Conservation (phyloP, 2,113 vertebrate species). For the Amblyornis subalaris region DNA sequence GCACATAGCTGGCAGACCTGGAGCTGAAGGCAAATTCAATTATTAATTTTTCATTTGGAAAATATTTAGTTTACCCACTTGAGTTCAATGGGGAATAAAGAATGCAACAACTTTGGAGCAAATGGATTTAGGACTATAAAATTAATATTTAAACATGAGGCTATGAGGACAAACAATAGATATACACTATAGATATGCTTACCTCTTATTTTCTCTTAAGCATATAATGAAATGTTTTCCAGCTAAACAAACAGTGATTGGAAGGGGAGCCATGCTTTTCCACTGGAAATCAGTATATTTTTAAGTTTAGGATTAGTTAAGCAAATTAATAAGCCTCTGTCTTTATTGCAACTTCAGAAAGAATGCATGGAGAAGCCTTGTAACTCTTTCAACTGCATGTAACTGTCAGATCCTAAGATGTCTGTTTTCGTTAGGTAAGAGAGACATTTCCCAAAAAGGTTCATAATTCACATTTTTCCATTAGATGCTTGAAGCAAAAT, state of each 20-base stretch:
- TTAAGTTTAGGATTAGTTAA: background rate
- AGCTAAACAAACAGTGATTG: background rate
- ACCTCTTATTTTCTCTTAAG: background rate
- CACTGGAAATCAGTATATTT: background rate
- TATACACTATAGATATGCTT: background rate
- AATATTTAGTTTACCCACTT: background rate
- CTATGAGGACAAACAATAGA: background rate
- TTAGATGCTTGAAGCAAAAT: background rate
- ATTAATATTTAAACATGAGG: background rate
- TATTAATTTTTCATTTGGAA: background rate
- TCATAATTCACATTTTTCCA: background rate
- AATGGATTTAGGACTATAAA: background rate
- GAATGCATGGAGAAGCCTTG: background rate
- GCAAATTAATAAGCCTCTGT: background rate
- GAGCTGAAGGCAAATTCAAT: background rate
- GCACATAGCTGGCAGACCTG: background rate
- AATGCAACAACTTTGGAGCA: background rate
- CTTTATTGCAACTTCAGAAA: background rate
- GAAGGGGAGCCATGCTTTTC: background rate
- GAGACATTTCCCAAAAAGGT: background rate
- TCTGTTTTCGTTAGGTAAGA: background rate
- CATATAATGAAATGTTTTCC: background rate
- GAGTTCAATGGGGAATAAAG: background rate
- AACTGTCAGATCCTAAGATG: background rate
- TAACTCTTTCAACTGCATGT: background rate